A percentile compares a stretch with the other conserved stretches of the same genome.
Evolutionary conservation across 2,113 vertebrate species (phyloP).

Genomic region (Datnioides undecimradiatus): DNA sequence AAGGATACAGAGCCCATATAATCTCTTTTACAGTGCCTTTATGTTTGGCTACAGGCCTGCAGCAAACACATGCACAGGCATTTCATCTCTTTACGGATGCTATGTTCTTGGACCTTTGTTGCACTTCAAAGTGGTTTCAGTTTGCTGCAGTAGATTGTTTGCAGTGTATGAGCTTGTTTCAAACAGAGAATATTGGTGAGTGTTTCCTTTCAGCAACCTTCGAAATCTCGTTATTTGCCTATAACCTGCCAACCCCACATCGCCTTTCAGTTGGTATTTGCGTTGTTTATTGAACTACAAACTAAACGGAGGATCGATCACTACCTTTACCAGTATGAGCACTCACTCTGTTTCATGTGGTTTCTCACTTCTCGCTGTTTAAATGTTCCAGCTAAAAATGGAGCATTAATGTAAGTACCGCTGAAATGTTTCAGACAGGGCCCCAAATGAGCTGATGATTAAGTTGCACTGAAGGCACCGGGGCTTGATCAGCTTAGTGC

Average conservation of each 20-base stretch:
- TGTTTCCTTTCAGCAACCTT: not conserved
- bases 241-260: not conserved
- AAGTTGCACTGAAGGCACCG: slow-evolving; percentile 19
- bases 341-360: not conserved
- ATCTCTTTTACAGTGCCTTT: slow-evolving; percentile 30
- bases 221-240: not conserved
- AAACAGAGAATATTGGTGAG: not conserved
- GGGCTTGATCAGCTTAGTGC: slow-evolving; percentile 20
- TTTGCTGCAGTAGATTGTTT: slow-evolving; percentile 8
- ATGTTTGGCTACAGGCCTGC: slow-evolving; percentile 27
- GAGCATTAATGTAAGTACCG: slow-evolving; percentile 26
- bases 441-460: slow-evolving; percentile 51
- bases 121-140: not conserved
- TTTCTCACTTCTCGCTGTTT: not conserved
- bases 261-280: not conserved
- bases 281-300: not conserved
- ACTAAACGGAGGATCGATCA: not conserved
- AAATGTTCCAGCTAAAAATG: slow-evolving; percentile 18
- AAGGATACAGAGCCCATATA: slow-evolving; percentile 34
- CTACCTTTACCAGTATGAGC: not conserved
- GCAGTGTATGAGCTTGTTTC: not conserved
- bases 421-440: slow-evolving; percentile 19
- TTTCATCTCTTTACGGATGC: slow-evolving; percentile 9
- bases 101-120: slow-evolving; percentile 12
- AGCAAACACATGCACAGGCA: slow-evolving; percentile 8